Evolutionary conservation across 2,888 invertebrate genomes (phyloP), one percentile per base, ranked within the genome.

Genomic region (Crocallis elinguaria): DNA sequence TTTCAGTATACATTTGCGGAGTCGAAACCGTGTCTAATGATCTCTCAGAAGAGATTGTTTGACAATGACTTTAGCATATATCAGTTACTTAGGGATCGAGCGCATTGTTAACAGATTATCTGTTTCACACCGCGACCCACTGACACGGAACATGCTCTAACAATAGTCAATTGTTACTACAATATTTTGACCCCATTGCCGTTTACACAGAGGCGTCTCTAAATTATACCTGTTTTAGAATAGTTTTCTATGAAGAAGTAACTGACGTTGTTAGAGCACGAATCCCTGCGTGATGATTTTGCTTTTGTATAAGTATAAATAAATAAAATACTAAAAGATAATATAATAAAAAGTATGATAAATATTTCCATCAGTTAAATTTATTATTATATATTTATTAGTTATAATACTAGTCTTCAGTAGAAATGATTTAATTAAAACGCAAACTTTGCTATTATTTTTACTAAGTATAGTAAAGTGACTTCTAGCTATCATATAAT

Each of bases 71-170:
- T 63, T 61, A 67, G 55, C 66, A 57, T 32, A 23, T 36, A 53
- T 52, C 69, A 64, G 56, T 53, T 64, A 71, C 43, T 68, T 65
- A 49, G 64, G 59, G 57, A 62, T 66, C 65, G 59, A 63, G 59
- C 45, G 58, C 64, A 68, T 69, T 66, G 68, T 70, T 67, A 66
- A 56, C 61, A 49, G 52, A 58, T 57, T 56, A 46, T 43, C 55
- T 49, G 56, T 65, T 69, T 66, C 66, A 64, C 66, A 65, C 63
- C 60, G 65, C 67, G 67, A 67, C 75, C 73, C 67, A 69, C 62
- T 72, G 67, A 69, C 77, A 73, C 69, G 66, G 65, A 56, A 57
- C 67, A 60, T 62, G 70, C 69, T 69, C 69, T 66, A 71, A 69
- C 61, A 57, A 65, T 58, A 61, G 44, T 43, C 60, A 63, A 59